phyloP scores from a whole-genome alignment of 1,140 invertebrate species.

The Eulimnadia texana region DNA sequence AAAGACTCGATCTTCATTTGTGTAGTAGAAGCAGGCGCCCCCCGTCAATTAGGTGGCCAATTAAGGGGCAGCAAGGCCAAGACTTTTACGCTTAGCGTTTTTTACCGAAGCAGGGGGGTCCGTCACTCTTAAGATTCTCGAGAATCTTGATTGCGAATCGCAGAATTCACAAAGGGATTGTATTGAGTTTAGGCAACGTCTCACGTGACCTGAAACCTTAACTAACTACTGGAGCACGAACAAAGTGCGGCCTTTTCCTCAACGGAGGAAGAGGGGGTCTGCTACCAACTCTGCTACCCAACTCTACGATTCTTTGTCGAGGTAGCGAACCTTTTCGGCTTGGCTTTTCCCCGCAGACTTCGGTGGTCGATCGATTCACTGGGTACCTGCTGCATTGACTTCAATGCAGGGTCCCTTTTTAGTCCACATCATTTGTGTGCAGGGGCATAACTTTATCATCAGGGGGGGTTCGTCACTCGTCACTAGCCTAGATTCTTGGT shows the following conservation, averaged over 20 bases:
- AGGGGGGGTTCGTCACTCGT: too few species aligned
- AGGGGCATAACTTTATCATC: too few species aligned
- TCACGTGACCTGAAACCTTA: not conserved
- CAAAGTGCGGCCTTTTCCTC: not conserved
- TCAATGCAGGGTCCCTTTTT: not conserved
- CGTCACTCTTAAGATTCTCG: not conserved
- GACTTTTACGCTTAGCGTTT: too few species aligned
- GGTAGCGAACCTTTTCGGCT: not conserved
- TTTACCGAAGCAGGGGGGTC: not conserved
- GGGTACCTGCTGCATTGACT: not conserved
- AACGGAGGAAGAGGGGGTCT: too few species aligned
- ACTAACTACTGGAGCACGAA: not conserved
- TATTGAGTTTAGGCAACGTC: not conserved
- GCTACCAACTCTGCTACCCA: too few species aligned
- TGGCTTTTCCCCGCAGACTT: not conserved
- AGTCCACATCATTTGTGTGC: too few species aligned
- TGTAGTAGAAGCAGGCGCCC: not conserved
- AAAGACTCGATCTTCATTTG: not conserved
- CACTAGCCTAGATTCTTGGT: too few species aligned
- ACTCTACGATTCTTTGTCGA: too few species aligned
- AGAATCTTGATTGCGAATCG: too few species aligned
- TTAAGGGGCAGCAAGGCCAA: not conserved
- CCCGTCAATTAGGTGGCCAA: not conserved
- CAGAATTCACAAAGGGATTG: too few species aligned
- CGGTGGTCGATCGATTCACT: not conserved